Evolutionary conservation across 2,113 vertebrate species (phyloP).

Genomic region (Suncus etruscus): DNA sequence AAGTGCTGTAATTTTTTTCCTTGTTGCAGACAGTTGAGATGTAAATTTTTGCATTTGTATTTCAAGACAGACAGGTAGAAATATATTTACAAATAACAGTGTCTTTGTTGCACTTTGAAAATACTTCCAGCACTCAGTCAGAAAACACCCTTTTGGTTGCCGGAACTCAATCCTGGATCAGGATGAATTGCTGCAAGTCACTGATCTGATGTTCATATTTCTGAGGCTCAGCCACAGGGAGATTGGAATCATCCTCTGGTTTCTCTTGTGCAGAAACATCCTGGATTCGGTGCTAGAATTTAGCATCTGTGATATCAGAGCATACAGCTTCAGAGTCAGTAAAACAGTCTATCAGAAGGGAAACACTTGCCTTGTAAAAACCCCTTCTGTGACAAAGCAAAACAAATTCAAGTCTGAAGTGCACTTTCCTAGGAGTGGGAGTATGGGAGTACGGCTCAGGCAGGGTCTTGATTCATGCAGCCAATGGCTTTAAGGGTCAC

Average conservation of each 20-base stretch:
- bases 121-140: neutral
- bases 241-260: constrained; percentile 41
- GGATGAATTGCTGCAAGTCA: neutral
- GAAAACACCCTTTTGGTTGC: neutral
- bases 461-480: constrained; percentile 63
- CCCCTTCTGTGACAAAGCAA: neutral
- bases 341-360: constrained; percentile 55
- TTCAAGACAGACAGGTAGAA: neutral
- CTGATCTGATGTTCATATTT: neutral
- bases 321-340: constrained; percentile 66
- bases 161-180: neutral
- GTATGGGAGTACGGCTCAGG: neutral
- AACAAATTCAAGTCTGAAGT: neutral
- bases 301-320: constrained; percentile 53
- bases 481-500: constrained; percentile 69
- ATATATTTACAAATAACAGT: neutral
- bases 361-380: constrained; percentile 46
- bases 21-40: neutral
- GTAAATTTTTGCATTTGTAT: neutral
- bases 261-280: neutral
- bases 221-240: constrained; percentile 55
- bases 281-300: neutral
- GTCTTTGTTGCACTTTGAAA: neutral
- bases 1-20: neutral
- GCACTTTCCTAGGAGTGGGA: neutral